These are phyloP conservation scores for Hiodon tergisus DNA, from an alignment of 2,113 vertebrate genomes.

Conservation along the genomic window DNA sequence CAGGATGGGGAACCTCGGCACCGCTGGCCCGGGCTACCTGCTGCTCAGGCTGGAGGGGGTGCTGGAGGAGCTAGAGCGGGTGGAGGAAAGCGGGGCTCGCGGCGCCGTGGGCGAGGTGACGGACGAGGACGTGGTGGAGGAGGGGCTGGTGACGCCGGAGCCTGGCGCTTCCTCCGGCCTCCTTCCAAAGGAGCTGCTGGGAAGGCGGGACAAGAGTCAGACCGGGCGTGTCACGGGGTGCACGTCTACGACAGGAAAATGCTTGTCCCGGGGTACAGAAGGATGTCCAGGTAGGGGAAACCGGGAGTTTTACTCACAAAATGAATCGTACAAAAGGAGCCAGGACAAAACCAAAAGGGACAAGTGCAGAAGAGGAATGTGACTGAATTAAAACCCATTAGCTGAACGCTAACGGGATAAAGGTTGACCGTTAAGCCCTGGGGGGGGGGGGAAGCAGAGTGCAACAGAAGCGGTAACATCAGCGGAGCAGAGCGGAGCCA, in stretches of 20 bases:
- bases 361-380: constrained; percentile 31
- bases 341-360: constrained; percentile 3
- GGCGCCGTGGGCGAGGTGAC: constrained; percentile 91
- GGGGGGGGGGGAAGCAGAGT: constrained; percentile 8
- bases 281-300: too few species aligned
- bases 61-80: constrained; percentile 57
- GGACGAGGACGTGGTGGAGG: constrained; percentile 73
- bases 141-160: constrained; percentile 68
- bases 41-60: constrained; percentile 73
- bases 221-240: neutral
- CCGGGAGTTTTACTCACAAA: too few species aligned
- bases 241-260: too few species aligned
- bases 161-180: constrained; percentile 83
- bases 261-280: too few species aligned
- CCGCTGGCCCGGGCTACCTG: constrained; percentile 61
- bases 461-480: neutral
- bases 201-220: neutral
- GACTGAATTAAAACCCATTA: constrained; percentile 4
- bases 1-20: neutral
- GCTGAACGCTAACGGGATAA: too few species aligned
- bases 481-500: neutral
- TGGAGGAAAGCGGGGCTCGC: constrained; percentile 71
- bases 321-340: neutral
- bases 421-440: too few species aligned
- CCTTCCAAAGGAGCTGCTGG: constrained; percentile 88